Percentiles rank a stretch among this genome's conserved stretches.
Conservation (phyloP, 2,797 vertebrate genomes). For the Sebastes steindachneri region DNA sequence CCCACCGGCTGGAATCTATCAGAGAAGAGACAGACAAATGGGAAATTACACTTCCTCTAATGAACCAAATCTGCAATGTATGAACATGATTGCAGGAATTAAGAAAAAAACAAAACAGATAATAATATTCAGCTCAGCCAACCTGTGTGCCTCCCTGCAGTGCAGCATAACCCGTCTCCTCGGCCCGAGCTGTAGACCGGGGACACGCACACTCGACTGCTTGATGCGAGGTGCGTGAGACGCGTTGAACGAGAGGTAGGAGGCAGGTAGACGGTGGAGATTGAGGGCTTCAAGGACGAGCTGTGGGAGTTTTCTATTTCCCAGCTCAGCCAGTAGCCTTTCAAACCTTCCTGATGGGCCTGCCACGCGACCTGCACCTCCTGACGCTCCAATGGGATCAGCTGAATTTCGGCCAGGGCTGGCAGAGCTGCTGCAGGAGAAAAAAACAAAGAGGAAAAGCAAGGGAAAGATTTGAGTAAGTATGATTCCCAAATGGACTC, state of each 20-base stretch:
- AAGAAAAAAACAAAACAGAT: background rate
- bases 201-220: conserved; percentile 76
- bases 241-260: conserved; percentile 37
- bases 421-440: conserved; percentile 42
- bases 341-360: conserved; percentile 50
- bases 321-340: conserved; percentile 81
- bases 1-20: conserved; percentile 22
- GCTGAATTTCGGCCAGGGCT: conserved; percentile 61
- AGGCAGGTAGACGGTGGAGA: conserved; percentile 65
- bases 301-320: conserved; percentile 27
- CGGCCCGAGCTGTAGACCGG: conserved; percentile 71
- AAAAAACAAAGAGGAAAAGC: background rate
- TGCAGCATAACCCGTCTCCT: conserved; percentile 78
- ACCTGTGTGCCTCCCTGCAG: conserved; percentile 44
- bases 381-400: conserved; percentile 37
- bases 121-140: background rate
- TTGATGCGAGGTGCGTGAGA: conserved; percentile 54
- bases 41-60: conserved; percentile 16
- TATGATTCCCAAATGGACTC: background rate
- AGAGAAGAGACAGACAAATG: conserved; percentile 24
- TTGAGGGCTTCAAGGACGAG: conserved; percentile 12
- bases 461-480: background rate
- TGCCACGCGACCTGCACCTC: conserved; percentile 69
- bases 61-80: background rate
- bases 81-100: conserved; percentile 2